Conservation (phyloP, 1,140 invertebrate genomes). For the Aphaenogaster ashmeadi region DNA sequence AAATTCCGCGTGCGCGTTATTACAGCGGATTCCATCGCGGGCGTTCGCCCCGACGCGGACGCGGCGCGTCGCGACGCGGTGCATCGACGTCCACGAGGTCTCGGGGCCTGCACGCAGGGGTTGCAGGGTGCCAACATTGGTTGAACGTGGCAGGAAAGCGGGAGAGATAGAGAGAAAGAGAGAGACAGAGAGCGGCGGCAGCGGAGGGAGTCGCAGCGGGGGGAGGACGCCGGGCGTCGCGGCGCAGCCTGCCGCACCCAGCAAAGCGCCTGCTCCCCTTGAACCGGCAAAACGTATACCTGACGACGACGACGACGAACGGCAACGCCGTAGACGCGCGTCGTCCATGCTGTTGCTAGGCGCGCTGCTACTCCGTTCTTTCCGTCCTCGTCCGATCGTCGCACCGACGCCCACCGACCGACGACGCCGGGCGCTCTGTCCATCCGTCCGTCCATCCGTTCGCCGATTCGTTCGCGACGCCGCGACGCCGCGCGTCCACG, state of each 20-base stretch:
- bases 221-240: conserved; percentile 79
- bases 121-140: conserved; percentile 44
- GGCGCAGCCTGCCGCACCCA: conserved; percentile 85
- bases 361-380: conserved; percentile 61
- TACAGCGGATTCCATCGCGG: conserved; percentile 46
- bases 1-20: conserved; percentile 31
- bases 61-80: conserved; percentile 28
- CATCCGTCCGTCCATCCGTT: not conserved
- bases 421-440: conserved; percentile 3
- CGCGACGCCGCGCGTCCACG: conserved; percentile 33
- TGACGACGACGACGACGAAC: conserved; percentile 67
- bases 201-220: conserved; percentile 45
- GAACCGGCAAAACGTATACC: conserved; percentile 75
- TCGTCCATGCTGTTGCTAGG: conserved; percentile 80
- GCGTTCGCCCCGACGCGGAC: conserved; percentile 49
- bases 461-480: not conserved
- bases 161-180: not conserved
- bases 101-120: conserved; percentile 54
- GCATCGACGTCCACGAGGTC: conserved; percentile 25
- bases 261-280: conserved; percentile 82
- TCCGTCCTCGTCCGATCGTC: conserved; percentile 66
- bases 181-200: not conserved
- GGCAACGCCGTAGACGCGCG: conserved; percentile 59
- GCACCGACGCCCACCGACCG: conserved; percentile 25
- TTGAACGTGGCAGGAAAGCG: not conserved